Conservation (phyloP, 2,888 invertebrate species). For the Lordiphosa andalusiaca region DNA sequence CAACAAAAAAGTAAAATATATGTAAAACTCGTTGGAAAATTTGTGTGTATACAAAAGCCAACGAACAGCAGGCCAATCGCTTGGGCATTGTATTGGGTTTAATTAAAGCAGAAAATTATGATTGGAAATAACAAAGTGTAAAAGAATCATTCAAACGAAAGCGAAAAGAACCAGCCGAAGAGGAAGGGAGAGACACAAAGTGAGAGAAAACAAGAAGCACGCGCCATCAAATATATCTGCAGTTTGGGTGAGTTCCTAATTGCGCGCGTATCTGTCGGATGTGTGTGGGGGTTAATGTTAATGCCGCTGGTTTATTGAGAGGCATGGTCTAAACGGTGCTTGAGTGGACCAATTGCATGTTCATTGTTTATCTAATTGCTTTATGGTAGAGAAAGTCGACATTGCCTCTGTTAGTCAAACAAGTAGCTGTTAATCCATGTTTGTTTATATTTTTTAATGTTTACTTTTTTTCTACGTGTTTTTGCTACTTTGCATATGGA, state of each 20-base stretch:
- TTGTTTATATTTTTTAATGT: no score
- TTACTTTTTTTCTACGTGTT: no score
- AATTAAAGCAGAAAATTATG: slow-evolving; percentile 23
- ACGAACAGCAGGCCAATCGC: slow-evolving; percentile 19
- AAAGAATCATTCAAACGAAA: slow-evolving; percentile 10
- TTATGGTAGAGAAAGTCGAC: no score
- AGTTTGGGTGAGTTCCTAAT: slow-evolving; percentile 4
- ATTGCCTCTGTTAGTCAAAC: no score
- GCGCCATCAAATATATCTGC: slow-evolving; percentile 2
- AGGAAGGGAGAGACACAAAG: slow-evolving; percentile 3
- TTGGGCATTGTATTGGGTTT: slow-evolving; percentile 34
- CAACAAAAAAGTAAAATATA: slow-evolving; percentile 10
- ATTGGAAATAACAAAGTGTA: slow-evolving; percentile 14
- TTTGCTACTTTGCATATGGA: no score
- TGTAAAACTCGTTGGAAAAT: slow-evolving; percentile 15
- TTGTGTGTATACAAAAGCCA: neutral
- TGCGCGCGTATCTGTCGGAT: slow-evolving; percentile 4
- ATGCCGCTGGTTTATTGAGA: neutral
- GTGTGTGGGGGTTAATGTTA: neutral
- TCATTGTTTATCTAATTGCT: no score
- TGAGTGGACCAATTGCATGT: no score
- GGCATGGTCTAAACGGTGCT: no score
- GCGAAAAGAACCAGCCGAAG: slow-evolving; percentile 10
- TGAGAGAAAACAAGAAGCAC: slow-evolving; percentile 4
- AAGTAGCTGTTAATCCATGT: no score